phyloP scores from a whole-genome alignment of 2,113 vertebrate genomes.

The Xenopus borealis region DNA sequence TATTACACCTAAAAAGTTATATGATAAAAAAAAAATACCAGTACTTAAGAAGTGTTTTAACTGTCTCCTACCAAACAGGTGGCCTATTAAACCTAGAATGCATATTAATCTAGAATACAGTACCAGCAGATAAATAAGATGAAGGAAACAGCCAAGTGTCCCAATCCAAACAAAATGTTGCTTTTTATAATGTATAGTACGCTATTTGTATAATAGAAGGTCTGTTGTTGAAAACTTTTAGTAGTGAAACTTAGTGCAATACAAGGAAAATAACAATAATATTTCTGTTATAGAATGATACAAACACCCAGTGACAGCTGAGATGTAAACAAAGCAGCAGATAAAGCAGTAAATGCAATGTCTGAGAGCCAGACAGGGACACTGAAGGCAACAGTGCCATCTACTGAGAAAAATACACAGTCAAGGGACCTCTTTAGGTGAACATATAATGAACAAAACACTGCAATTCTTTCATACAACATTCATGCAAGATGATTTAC shows the following conservation, averaged over 20 bases:
- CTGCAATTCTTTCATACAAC: too few species aligned
- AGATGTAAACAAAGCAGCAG: constrained; percentile 3
- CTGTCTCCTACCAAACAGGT: too few species aligned
- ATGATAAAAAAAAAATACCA: too few species aligned
- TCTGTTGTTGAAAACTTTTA: background rate
- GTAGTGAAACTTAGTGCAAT: background rate
- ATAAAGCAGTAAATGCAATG: background rate
- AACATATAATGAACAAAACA: background rate
- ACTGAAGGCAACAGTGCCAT: constrained; percentile 33
- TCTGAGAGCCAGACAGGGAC: background rate
- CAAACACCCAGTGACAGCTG: background rate
- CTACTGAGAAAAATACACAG: constrained; percentile 15
- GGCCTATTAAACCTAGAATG: too few species aligned
- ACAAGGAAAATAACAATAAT: background rate
- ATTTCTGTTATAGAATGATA: background rate
- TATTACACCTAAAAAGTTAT: too few species aligned
- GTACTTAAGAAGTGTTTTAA: too few species aligned
- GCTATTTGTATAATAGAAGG: background rate
- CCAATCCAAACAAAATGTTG: background rate
- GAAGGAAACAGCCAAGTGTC: too few species aligned
- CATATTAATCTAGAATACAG: too few species aligned
- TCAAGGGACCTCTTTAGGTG: constrained; percentile 5
- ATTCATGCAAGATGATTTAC: background rate
- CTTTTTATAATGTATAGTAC: background rate
- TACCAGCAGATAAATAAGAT: too few species aligned